Base-by-base conservation (phyloP, 2,888 invertebrate genomes). In the Blomia tropicalis region DNA sequence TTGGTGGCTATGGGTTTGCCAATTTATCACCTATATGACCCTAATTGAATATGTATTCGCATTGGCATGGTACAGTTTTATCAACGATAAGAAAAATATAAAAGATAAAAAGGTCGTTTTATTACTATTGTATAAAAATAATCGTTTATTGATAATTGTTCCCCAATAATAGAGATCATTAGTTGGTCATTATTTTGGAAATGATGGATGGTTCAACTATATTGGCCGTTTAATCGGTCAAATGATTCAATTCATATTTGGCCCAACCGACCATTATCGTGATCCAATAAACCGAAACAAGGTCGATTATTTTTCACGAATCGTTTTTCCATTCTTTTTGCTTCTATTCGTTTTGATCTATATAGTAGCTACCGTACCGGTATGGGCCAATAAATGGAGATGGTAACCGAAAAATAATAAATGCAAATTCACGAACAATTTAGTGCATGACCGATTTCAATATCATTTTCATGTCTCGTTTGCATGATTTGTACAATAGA, bases 1-100 rank as follows among this genome's bases (percentile, higher is more conserved):
- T 19, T 63, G 64, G 43, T 64, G 64, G 64, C 59, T 63, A 59
- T 64, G 64, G 53, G 58, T 30, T 23, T 59, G 62, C 22, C 58
- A 58, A 14, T 59, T 62, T 43, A 59, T 64, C 30, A 58, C 63
- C 4, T 64, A 36, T 36, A 59, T 64, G 43, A 27, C 59, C 3
- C 31, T 63, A 2, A n/a, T 62, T 4, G 64, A 64, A 43, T 64
- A 64, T 25, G 62, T 41, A 19, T 11, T 41, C 3, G 62, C 59
- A 14, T 53, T 64, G n/a, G 41, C 56, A 1, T 64, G 62, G 44
- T 43, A 22, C 17, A 58, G 63, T 27, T 41, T 54, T 4, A 25
- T 63, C 3, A 51, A 58, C 11, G 64, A 64, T 7, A 64, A 64
- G 43, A 63, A 64, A 27, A 11, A 22, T 30, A 30, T 30, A 1